Base-by-base conservation (phyloP, 2,797 vertebrate genomes). In the Silurus lanzhouensis region DNA sequence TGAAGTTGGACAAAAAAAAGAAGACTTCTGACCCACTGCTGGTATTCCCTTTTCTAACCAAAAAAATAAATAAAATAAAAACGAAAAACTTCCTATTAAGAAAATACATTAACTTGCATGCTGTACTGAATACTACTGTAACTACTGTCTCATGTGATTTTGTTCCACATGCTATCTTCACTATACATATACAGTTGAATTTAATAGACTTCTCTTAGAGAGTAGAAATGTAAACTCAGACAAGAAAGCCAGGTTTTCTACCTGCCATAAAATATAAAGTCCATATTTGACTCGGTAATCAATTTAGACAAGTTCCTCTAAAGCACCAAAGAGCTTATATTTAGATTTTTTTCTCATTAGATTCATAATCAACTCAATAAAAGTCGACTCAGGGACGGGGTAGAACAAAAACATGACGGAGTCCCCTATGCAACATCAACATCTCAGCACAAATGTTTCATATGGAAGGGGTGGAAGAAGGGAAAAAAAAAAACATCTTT, bases 11-110 rank as follows among this genome's bases (percentile, higher is more conserved):
- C 92, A 94, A 83, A 75, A 58, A 75, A 58, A 19, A 94, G 92
- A 92, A 92, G 93, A 93, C 93, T 90, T 90, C 89, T 91, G 90
- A 90, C 91, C 93, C 93, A 90, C 19, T 44, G 91, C 91, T 91
- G 92, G 93, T 93, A 92, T 88, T 82, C 89, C 90, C 90, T 84
- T 92, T 70, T 74, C 58, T 55, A 66, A 88, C 46, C 76, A 82
- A 87, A 85, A 38, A 20, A 12, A 31, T 46, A 79, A 79, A n/a
- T 7, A 48, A 22, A 44, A 61, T n/a, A n/a, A 82, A 87, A 85
- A 38, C 31, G 17, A 61, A 63, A 9, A 63, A 38, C 38, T 38
- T 38, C 4, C 38, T 1, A 38, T 38, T 38, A 22, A 20, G n/a
- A 63, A 10, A 64, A 64, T 9, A n/a, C 10, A 64, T 61, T 17